These are phyloP conservation scores for Xenopus laevis DNA, from an alignment of 2,113 vertebrate species.

Conservation along the genomic window DNA sequence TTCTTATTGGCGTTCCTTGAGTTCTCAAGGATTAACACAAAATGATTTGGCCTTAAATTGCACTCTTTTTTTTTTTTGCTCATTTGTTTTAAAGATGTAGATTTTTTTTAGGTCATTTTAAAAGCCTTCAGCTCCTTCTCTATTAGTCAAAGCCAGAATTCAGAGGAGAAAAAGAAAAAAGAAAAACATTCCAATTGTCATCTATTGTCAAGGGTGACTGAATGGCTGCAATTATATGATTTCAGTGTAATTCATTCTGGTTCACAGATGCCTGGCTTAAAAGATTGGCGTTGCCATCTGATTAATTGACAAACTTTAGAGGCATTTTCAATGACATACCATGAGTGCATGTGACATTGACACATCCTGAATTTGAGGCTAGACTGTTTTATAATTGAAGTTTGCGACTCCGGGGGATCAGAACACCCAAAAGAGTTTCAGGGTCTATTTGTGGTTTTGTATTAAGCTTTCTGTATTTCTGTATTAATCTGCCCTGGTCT, in stretches of 20 bases:
- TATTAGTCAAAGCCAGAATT: slow-evolving; percentile 54
- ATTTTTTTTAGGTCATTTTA: slow-evolving; percentile 58
- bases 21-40: slow-evolving; percentile 56
- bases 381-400: slow-evolving; percentile 58
- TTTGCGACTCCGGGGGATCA: slow-evolving; percentile 38
- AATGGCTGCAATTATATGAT: slow-evolving; percentile 60
- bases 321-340: slow-evolving; percentile 56
- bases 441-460: slow-evolving; percentile 20
- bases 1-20: slow-evolving; percentile 61
- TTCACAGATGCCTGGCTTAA: slow-evolving; percentile 57
- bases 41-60: slow-evolving; percentile 60
- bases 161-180: slow-evolving; percentile 6
- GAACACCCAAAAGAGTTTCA: slow-evolving; percentile 23
- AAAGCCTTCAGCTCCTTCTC: slow-evolving; percentile 51
- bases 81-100: slow-evolving; percentile 59
- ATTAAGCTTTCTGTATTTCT: not conserved
- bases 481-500: slow-evolving; percentile 2
- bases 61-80: slow-evolving; percentile 42
- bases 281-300: slow-evolving; percentile 58
- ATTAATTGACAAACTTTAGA: slow-evolving; percentile 60
- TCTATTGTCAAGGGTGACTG: slow-evolving; percentile 64
- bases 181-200: slow-evolving; percentile 55
- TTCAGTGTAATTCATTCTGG: slow-evolving; percentile 54
- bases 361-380: slow-evolving; percentile 53
- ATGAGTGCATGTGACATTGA: slow-evolving; percentile 51